Evolutionary conservation across 2,797 vertebrate genomes (phyloP), one percentile per base, ranked within the genome.

Genomic region (Ambastaia sidthimunki): DNA sequence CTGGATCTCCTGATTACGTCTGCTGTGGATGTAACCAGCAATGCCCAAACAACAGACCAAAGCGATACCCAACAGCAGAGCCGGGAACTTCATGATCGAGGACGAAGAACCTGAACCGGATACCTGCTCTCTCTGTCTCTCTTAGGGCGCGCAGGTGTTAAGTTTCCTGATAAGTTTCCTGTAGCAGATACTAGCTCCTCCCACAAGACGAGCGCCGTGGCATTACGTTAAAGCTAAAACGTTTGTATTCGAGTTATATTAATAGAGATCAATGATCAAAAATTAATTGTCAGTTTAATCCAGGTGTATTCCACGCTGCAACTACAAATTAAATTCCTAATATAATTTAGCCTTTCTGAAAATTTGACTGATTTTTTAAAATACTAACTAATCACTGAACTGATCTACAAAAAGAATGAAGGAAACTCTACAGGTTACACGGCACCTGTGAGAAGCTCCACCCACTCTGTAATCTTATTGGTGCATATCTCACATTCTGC

Each of bases 1-100:
- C 0, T 21, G 28, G 0, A 62, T 16, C 0, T 63, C 3, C 10
- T 88, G 78, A 5, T 3, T 84, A 11, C 50, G 71, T 44, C 87
- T 89, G 0, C 76, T 12, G 18, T 86, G 85, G 0, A 90, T 71
- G 6, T 91, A 0, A 1, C 77, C 86, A 44, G 90, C 0, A 44
- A 93, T 11, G 0, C n/a, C 34, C 1, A 89, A 4, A 0, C 82
- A 81, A 31, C 77, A 3, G 5, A 84, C 0, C 1, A 90, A 0
- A 0, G 84, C 0, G 15, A 86, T 0, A 0, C 71, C 70, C 11
- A 92, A 2, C 2, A 89, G 0, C n/a, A 82, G 12, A 0, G 80
- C 0, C 0, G 82, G 18, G 11, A 59, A 13, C 82, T 84, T 94
- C 93, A 94, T 94, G 54, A 50, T 69, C 9, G 9, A 19, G 19